Conservation (phyloP, 2,797 vertebrate genomes). For the Caiman crocodilus region DNA sequence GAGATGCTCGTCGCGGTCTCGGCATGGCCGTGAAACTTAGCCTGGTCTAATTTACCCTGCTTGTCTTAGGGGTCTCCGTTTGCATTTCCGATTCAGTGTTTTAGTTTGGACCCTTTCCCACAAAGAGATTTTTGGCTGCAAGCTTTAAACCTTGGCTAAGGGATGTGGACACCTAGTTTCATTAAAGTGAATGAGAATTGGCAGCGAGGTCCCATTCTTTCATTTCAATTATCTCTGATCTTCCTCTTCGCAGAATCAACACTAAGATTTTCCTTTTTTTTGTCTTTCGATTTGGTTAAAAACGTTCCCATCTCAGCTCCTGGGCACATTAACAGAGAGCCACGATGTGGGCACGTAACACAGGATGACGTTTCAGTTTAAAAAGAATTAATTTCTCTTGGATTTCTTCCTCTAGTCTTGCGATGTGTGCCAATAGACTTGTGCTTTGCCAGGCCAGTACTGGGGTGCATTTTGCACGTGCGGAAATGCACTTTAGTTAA, state of each 20-base stretch:
- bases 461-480: background rate
- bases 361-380: conserved; percentile 6
- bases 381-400: conserved; percentile 4
- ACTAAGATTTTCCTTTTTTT: too few species aligned
- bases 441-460: background rate
- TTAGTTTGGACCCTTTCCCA: too few species aligned
- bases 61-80: background rate
- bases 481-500: background rate
- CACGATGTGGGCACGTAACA: conserved; percentile 30
- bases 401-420: background rate
- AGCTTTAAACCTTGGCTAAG: too few species aligned
- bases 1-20: background rate
- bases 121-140: too few species aligned
- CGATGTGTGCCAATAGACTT: background rate
- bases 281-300: conserved; percentile 22
- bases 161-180: too few species aligned
- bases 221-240: background rate
- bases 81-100: too few species aligned
- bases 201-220: too few species aligned
- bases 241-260: background rate
- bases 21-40: background rate
- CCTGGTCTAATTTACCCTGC: background rate
- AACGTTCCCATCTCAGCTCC: conserved; percentile 28
- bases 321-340: conserved; percentile 46
- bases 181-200: too few species aligned